Percentiles rank a stretch among this genome's conserved stretches.
These are phyloP conservation scores for Pteronotus mesoamericanus DNA, from an alignment of 2,797 vertebrate species.

Conservation along the genomic window DNA sequence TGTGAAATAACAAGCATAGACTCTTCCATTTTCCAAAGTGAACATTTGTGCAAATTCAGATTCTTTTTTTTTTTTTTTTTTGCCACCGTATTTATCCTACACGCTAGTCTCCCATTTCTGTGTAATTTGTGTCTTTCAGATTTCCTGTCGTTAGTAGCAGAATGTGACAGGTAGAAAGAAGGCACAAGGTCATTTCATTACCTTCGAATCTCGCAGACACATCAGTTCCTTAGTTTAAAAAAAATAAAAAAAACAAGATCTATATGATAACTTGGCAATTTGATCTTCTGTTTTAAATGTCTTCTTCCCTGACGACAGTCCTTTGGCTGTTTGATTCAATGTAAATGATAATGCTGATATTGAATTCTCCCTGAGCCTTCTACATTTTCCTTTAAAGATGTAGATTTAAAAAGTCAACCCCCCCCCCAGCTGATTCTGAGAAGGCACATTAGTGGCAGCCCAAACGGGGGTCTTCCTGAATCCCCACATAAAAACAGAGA, in stretches of 20 bases:
- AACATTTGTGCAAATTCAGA: constrained; percentile 25
- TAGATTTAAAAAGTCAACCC: not conserved
- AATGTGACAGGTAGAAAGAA: constrained; percentile 45
- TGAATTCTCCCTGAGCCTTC: not conserved
- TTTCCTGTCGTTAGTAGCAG: not conserved
- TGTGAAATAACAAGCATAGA: constrained; percentile 46
- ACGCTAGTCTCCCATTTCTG: not conserved
- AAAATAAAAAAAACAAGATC: constrained; percentile 34
- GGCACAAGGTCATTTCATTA: constrained; percentile 58
- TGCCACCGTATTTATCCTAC: not conserved
- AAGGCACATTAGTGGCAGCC: not conserved
- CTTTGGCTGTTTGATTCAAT: not conserved
- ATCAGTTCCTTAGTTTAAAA: constrained; percentile 34
- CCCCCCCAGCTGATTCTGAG: not conserved
- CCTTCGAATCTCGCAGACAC: constrained; percentile 31
- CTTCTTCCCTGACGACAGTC: constrained; percentile 28
- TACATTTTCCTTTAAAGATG: not conserved
- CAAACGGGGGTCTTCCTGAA: not conserved
- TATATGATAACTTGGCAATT: constrained; percentile 1
- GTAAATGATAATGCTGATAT: not conserved
- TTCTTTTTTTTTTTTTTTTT: not conserved
- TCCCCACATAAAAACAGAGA: not conserved
- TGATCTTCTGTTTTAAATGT: constrained; percentile 51
- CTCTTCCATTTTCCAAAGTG: constrained; percentile 47
- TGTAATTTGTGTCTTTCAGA: constrained; percentile 48